These are phyloP conservation scores for Strigamia crassipes DNA, from an alignment of 2,888 invertebrate genomes.

Conservation along the genomic window DNA sequence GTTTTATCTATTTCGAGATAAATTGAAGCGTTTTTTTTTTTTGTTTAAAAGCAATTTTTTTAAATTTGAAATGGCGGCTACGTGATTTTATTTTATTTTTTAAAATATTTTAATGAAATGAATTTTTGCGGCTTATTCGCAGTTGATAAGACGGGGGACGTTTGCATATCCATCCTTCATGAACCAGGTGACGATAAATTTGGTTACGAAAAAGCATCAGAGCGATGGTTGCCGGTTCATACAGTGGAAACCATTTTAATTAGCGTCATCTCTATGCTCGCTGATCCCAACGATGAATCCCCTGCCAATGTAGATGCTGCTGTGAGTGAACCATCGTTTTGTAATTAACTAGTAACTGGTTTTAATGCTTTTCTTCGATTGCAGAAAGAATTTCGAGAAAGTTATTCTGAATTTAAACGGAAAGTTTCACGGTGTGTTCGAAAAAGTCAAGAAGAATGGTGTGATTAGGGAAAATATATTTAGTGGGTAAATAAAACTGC, in stretches of 20 bases:
- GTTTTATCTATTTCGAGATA: too few species aligned
- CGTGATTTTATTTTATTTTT: too few species aligned
- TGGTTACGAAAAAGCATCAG: slow-evolving; percentile 97
- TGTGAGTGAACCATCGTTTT: slow-evolving; percentile 66
- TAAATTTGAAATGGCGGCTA: too few species aligned
- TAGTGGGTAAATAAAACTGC: background rate
- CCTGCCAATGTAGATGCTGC: slow-evolving; percentile 99
- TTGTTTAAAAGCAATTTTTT: too few species aligned
- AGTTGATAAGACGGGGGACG: slow-evolving; percentile 95
- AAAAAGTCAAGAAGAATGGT: slow-evolving; percentile 94
- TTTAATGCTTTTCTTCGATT: slow-evolving; percentile 57
- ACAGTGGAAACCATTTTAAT: slow-evolving; percentile 98
- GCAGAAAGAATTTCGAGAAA: slow-evolving; percentile 98
- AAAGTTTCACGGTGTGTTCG: slow-evolving; percentile 97
- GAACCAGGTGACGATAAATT: slow-evolving; percentile 99
- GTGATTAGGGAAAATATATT: slow-evolving; percentile 49
- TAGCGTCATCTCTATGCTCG: slow-evolving; percentile 98
- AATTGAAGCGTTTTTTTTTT: too few species aligned
- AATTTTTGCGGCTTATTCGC: slow-evolving; percentile 57
- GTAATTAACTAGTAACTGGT: background rate
- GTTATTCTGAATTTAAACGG: slow-evolving; percentile 95
- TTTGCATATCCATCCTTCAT: slow-evolving; percentile 98
- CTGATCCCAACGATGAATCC: slow-evolving; percentile 98
- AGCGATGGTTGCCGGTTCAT: slow-evolving; percentile 98
- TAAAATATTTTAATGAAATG: too few species aligned